Percentiles rank a stretch among this genome's conserved stretches.
phyloP scores from a whole-genome alignment of 2,113 vertebrate species.

The Nestor notabilis region DNA sequence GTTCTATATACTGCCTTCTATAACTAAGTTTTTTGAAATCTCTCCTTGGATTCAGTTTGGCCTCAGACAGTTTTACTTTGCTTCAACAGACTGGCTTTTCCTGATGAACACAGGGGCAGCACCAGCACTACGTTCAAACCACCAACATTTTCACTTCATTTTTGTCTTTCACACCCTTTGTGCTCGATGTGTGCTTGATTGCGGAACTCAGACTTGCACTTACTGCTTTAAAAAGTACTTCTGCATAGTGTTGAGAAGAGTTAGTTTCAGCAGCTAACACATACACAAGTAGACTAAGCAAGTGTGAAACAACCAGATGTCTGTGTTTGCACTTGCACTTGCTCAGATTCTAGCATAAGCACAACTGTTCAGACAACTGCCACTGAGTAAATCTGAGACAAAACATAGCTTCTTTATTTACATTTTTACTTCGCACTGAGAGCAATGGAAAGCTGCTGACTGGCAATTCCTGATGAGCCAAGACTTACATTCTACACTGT shows the following conservation, averaged over 20 bases:
- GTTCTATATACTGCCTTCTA: not conserved
- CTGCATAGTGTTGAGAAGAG: not conserved
- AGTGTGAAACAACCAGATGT: not conserved
- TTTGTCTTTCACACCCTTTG: not conserved
- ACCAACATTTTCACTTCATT: not conserved
- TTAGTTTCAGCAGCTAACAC: not conserved
- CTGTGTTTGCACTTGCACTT: slow-evolving; percentile 4
- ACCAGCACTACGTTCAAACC: not conserved
- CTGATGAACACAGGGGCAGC: not conserved
- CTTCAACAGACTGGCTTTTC: not conserved
- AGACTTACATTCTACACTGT: not conserved
- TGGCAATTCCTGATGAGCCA: not conserved
- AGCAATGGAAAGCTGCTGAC: not conserved
- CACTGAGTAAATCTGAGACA: not conserved
- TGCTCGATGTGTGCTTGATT: not conserved
- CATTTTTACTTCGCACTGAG: not conserved
- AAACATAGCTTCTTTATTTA: slow-evolving; percentile 1
- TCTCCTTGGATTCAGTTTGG: not conserved
- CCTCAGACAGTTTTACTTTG: not conserved
- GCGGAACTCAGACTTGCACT: not conserved
- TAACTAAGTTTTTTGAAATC: not conserved
- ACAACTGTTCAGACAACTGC: slow-evolving; percentile 55
- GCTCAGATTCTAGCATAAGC: not conserved
- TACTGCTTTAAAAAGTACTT: not conserved
- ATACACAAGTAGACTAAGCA: not conserved